These are phyloP conservation scores for Odontophorus gujanensis DNA, from an alignment of 2,113 vertebrate genomes.

Conservation along the genomic window DNA sequence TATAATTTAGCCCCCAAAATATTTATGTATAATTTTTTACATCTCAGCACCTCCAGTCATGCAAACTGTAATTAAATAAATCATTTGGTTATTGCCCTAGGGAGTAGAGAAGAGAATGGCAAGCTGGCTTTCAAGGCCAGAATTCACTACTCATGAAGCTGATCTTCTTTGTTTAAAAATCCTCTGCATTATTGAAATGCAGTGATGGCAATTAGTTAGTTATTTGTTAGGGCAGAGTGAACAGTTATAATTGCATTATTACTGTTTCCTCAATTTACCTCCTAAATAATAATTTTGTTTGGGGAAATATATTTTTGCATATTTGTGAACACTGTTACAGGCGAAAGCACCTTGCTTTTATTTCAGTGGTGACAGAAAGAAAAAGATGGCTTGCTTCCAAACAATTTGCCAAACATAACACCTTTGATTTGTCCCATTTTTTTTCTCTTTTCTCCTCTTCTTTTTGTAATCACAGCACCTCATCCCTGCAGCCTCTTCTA, in stretches of 20 bases:
- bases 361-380: not conserved
- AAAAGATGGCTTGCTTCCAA: slow-evolving; percentile 38
- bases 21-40: slow-evolving; percentile 11
- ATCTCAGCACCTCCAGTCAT: not conserved
- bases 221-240: not conserved
- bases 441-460: not conserved
- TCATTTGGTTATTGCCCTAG: not conserved
- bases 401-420: slow-evolving; percentile 34
- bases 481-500: not conserved
- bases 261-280: not conserved
- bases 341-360: slow-evolving; percentile 16
- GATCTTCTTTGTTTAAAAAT: not conserved
- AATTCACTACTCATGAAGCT: accelerated
- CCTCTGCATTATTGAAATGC: not conserved
- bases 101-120: not conserved
- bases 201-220: not conserved
- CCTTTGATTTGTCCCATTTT: not conserved
- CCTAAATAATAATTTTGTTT: not conserved
- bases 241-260: not conserved
- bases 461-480: slow-evolving; percentile 11
- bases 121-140: not conserved
- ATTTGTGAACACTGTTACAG: not conserved
- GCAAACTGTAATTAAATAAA: slow-evolving; percentile 24
- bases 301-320: not conserved
- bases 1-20: not conserved